These are phyloP conservation scores for Ametastegia equiseti DNA, from an alignment of 2,888 invertebrate genomes.

Conservation along the genomic window DNA sequence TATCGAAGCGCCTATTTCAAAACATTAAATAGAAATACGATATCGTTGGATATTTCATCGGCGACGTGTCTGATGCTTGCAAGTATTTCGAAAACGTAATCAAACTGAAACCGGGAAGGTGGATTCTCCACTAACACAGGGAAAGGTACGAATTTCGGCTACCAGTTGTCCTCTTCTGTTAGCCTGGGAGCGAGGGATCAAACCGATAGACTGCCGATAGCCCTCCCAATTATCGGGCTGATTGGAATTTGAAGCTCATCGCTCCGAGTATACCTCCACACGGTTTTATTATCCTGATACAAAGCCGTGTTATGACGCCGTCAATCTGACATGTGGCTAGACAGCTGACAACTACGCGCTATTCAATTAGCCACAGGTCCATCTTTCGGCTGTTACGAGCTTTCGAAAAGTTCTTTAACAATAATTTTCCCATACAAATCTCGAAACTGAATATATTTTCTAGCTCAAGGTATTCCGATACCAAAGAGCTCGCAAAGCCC, in stretches of 20 bases:
- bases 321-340: conserved; percentile 67
- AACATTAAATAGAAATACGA: conserved; percentile 21
- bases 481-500: background rate
- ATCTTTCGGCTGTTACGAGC: background rate
- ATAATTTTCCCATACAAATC: background rate
- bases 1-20: background rate
- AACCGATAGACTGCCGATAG: conserved; percentile 75
- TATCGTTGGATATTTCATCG: background rate
- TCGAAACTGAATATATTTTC: background rate
- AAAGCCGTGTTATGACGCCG: conserved; percentile 68
- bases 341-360: conserved; percentile 56
- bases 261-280: background rate
- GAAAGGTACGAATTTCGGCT: conserved; percentile 64
- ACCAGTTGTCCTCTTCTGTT: conserved; percentile 68
- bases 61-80: background rate
- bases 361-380: conserved; percentile 24
- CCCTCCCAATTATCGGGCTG: conserved; percentile 71
- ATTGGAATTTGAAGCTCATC: conserved; percentile 61
- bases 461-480: background rate
- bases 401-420: conserved; percentile 20
- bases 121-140: conserved; percentile 54
- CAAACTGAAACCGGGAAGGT: conserved; percentile 47
- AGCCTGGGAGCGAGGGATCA: conserved; percentile 72
- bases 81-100: conserved; percentile 44
- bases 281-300: conserved; percentile 65